These are phyloP conservation scores for Pseudopipra pipra DNA, from an alignment of 2,113 vertebrate genomes.

Conservation along the genomic window DNA sequence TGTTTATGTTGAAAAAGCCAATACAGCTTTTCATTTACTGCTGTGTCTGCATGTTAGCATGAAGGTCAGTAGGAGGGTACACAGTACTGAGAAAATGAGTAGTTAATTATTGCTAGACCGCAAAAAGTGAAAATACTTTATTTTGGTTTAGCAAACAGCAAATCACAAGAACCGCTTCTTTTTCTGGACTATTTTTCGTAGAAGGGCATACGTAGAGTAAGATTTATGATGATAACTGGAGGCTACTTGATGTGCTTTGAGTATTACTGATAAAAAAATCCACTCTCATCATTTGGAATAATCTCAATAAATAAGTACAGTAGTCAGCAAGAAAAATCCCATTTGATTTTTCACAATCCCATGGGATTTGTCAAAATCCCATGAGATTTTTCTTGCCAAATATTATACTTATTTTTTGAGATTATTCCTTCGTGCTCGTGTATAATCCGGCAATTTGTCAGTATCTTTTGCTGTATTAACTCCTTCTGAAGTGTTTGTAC, in stretches of 20 bases:
- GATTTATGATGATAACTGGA: accelerated
- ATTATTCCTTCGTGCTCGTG: background rate
- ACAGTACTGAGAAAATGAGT: conserved; percentile 55
- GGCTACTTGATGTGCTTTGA: background rate
- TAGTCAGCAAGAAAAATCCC: background rate
- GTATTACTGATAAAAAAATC: background rate
- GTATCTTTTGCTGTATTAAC: background rate
- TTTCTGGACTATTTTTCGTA: background rate
- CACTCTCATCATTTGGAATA: background rate
- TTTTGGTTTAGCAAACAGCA: conserved; percentile 6
- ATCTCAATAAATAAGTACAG: background rate
- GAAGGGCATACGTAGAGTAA: background rate
- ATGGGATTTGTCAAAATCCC: accelerated
- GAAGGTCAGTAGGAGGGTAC: conserved; percentile 61
- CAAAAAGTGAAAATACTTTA: conserved; percentile 12
- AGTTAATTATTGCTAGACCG: conserved; percentile 65
- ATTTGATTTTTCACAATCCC: background rate
- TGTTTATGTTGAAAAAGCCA: conserved; percentile 3
- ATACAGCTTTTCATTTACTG: conserved; percentile 21
- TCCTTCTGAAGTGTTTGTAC: background rate
- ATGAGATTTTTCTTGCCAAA: background rate
- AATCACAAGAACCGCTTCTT: background rate
- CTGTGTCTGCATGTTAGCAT: conserved; percentile 18
- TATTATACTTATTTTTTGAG: background rate
- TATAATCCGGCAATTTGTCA: background rate